Evolutionary conservation across 2,797 vertebrate genomes (phyloP).

Genomic region (Buphagus erythrorhynchus): DNA sequence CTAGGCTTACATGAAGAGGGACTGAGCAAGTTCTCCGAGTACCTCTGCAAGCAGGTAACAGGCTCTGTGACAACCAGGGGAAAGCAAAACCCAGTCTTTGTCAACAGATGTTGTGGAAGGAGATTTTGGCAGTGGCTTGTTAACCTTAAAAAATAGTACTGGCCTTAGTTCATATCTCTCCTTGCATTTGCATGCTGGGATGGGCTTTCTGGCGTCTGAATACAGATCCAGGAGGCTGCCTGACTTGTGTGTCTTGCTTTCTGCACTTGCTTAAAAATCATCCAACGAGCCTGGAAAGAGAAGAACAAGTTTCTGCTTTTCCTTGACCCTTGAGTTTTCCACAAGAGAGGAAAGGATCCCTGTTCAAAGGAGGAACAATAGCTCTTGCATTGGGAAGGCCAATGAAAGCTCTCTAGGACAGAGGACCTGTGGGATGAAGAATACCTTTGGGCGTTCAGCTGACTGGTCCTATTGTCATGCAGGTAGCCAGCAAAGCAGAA

Average conservation of each 20-base stretch:
- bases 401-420: not conserved
- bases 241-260: not conserved
- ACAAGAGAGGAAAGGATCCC: not conserved
- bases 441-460: not conserved
- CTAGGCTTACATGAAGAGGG: conserved; percentile 95
- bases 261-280: not conserved
- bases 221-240: not conserved
- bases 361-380: not conserved
- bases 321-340: not conserved
- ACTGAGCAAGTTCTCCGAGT: conserved; percentile 93
- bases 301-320: not conserved
- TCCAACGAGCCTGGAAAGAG: not conserved
- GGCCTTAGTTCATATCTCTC: not conserved
- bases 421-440: not conserved
- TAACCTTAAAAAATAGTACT: not conserved
- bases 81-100: not conserved
- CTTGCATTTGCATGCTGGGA: not conserved
- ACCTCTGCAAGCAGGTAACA: conserved; percentile 93
- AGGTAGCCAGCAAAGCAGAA: conserved; percentile 94
- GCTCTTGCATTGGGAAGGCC: not conserved
- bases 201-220: not conserved
- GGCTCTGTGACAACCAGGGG: not conserved
- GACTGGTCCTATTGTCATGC: not conserved
- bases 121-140: not conserved
- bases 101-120: not conserved